These are phyloP conservation scores for Linnaemya vulpina DNA, from an alignment of 2,888 invertebrate genomes.

Conservation along the genomic window DNA sequence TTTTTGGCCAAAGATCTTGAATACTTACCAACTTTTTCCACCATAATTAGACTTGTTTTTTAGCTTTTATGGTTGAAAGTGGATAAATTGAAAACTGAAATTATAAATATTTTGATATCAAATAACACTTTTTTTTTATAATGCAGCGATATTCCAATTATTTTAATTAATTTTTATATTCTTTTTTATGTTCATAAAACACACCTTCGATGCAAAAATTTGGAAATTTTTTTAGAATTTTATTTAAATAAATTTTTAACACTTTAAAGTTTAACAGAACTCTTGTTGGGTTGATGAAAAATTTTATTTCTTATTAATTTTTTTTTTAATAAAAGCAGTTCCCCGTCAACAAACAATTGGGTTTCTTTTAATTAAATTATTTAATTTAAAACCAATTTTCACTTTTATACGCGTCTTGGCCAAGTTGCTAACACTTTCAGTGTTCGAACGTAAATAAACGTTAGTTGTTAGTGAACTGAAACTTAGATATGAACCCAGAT, in stretches of 20 bases:
- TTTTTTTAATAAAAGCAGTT: background rate
- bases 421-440: slow-evolving; percentile 80
- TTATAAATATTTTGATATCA: slow-evolving; percentile 25
- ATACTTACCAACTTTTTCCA: slow-evolving; percentile 68
- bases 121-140: slow-evolving; percentile 25
- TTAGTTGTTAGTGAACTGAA: slow-evolving; percentile 72
- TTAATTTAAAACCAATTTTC: slow-evolving; percentile 14
- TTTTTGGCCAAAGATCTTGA: background rate
- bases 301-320: background rate
- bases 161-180: background rate
- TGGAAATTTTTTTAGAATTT: background rate
- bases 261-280: background rate
- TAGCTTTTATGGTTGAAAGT: background rate
- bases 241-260: background rate
- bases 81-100: slow-evolving; percentile 35
- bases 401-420: slow-evolving; percentile 62
- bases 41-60: slow-evolving; percentile 46
- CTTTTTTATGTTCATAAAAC: background rate
- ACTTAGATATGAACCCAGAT: slow-evolving; percentile 69
- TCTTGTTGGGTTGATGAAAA: background rate
- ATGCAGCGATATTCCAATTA: background rate
- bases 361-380: slow-evolving; percentile 42
- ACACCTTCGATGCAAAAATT: background rate
- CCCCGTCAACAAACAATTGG: slow-evolving; percentile 2
- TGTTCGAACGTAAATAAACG: slow-evolving; percentile 82